These are phyloP conservation scores for Tragelaphus imberbis DNA, from an alignment of 2,113 vertebrate species.

Conservation along the genomic window DNA sequence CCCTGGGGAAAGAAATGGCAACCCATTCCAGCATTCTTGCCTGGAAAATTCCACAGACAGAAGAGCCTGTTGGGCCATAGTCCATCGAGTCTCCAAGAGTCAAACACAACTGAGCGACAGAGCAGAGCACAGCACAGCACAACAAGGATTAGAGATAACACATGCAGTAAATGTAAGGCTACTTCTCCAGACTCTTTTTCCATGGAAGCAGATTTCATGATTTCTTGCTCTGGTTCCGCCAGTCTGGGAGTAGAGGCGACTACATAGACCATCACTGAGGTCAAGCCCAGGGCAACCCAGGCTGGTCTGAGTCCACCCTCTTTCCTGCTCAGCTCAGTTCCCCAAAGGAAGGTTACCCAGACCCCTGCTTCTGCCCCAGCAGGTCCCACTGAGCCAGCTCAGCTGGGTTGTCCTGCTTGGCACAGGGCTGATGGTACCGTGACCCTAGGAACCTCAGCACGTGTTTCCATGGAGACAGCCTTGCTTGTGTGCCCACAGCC, in stretches of 20 bases:
- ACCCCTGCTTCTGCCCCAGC: not conserved
- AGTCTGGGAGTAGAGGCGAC: not conserved
- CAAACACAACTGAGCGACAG: not conserved
- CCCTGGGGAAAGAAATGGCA: not conserved
- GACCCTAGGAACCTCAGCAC: not conserved
- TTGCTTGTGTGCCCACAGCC: not conserved
- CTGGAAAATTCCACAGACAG: not conserved
- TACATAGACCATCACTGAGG: not conserved
- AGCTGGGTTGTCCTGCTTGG: not conserved
- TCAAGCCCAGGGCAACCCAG: not conserved
- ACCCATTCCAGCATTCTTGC: not conserved
- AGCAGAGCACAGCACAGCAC: not conserved
- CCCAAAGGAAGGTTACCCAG: not conserved
- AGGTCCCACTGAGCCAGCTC: not conserved
- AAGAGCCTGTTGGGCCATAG: not conserved
- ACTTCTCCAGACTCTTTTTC: not conserved
- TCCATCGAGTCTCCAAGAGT: not conserved
- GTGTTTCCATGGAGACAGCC: not conserved
- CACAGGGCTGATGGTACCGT: not conserved
- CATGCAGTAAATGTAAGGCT: accelerated
- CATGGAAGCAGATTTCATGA: not conserved
- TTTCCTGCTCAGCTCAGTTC: not conserved
- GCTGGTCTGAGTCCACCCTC: not conserved
- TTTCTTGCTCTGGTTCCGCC: not conserved
- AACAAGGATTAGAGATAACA: not conserved